Conservation (phyloP, 2,113 vertebrate species). For the Sinocyclocheilus anshuiensis region DNA sequence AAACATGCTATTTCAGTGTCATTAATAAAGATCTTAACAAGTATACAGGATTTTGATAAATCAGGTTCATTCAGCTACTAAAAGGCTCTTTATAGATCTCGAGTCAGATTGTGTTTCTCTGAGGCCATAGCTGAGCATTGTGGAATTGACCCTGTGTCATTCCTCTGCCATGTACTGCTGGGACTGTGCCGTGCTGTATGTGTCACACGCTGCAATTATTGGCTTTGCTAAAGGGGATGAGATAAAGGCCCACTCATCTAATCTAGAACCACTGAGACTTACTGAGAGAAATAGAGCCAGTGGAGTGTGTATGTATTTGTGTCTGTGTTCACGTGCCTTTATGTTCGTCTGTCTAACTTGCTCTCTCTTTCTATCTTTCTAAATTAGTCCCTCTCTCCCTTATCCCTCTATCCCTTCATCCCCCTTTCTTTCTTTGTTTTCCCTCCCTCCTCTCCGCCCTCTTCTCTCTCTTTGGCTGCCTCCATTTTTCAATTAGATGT, state of each 20-base stretch:
- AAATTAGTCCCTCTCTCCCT: background rate
- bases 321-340: background rate
- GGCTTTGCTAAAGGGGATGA: constrained; percentile 53
- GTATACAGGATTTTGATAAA: constrained; percentile 1
- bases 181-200: constrained; percentile 20
- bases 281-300: constrained; percentile 47
- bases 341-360: constrained; percentile 22
- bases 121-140: constrained; percentile 3
- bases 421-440: background rate
- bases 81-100: constrained; percentile 25
- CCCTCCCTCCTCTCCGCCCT: background rate
- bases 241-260: constrained; percentile 50
- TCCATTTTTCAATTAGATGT: constrained; percentile 84
- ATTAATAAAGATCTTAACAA: background rate
- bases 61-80: constrained; percentile 21
- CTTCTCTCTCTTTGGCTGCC: constrained; percentile 38
- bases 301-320: constrained; percentile 30
- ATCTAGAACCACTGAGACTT: constrained; percentile 49
- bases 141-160: constrained; percentile 43
- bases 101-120: constrained; percentile 18
- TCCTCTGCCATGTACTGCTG: constrained; percentile 22
- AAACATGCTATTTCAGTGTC: background rate
- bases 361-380: constrained; percentile 27
- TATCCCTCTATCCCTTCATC: background rate
- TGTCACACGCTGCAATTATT: constrained; percentile 41